Base-by-base conservation (phyloP, 2,888 invertebrate genomes). In the Lochmaea crataegi region DNA sequence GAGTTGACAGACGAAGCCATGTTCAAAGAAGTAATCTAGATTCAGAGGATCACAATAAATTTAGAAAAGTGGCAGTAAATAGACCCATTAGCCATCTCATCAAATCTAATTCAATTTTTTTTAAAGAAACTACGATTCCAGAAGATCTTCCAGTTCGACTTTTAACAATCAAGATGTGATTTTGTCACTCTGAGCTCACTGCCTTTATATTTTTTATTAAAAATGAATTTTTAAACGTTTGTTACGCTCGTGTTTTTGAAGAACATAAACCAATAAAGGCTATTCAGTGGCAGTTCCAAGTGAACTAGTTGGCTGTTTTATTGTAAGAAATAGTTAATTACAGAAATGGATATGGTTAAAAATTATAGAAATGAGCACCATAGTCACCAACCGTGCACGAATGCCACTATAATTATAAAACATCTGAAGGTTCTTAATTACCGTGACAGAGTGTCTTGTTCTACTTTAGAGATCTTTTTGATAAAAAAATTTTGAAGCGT, bases 401-500 rank as follows among this genome's bases (percentile, higher is more conserved):
- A 82, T 82, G 82, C 81, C 81, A 81, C 81, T 80, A 79, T 82
- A 83, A 83, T 82, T 83, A 82, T 78, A 75, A 78, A 77, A 72
- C 74, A 73, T 76, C 75, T 74, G 76, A 75, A 73, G 73, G 72
- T 76, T 75, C 75, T 82, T 83, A 83, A 84, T 83, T 84, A 81
- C 83, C 84, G 82, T 84, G 82, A 83, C 84, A 83, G 83, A 81
- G 78, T 80, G 79, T 79, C 80, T 81, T 80, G 80, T 79, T 77
- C 74, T 76, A 74, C 77, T 77, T 76, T 78, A 73, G 70, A 79
- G 79, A 79, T 79, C 75, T 72, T 71, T 66, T 67, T 72, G 78
- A 78, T 78, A 77, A 78, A 74, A 75, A 32, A 32, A 73, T 71
- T 71, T 74, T 67, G 65, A 73, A 67, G 74, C 78, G 76, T 75